Evolutionary conservation across 2,113 vertebrate species (phyloP).

Genomic region (Falcunculus frontatus): DNA sequence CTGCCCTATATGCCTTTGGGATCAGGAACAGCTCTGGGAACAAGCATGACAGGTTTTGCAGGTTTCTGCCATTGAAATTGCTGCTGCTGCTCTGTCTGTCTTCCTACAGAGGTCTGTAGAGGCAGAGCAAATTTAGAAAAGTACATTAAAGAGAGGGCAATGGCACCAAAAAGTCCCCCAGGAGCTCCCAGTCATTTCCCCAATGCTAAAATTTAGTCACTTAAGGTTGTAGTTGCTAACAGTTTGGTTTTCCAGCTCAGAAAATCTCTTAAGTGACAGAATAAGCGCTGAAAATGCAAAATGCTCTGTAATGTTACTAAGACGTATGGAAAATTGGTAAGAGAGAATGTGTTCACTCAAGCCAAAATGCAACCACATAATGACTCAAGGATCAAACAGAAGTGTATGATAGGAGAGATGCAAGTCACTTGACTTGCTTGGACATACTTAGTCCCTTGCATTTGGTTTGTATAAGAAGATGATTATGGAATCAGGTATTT

Average conservation of each 20-base stretch:
- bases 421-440: fast-evolving
- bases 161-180: neutral
- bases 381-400: neutral
- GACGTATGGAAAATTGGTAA: neutral
- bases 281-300: neutral
- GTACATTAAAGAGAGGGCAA: neutral
- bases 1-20: neutral
- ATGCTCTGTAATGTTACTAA: neutral
- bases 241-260: neutral
- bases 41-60: neutral
- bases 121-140: neutral
- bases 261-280: neutral
- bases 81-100: neutral
- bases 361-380: neutral
- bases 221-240: neutral
- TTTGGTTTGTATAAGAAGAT: neutral
- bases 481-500: neutral
- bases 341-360: neutral
- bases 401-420: neutral
- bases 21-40: neutral
- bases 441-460: neutral
- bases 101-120: neutral
- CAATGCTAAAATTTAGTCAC: neutral
- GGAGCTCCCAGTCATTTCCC: neutral
- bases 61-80: neutral